Evolutionary conservation across 2,113 vertebrate species (phyloP).

Genomic region (Cynocephalus volans): DNA sequence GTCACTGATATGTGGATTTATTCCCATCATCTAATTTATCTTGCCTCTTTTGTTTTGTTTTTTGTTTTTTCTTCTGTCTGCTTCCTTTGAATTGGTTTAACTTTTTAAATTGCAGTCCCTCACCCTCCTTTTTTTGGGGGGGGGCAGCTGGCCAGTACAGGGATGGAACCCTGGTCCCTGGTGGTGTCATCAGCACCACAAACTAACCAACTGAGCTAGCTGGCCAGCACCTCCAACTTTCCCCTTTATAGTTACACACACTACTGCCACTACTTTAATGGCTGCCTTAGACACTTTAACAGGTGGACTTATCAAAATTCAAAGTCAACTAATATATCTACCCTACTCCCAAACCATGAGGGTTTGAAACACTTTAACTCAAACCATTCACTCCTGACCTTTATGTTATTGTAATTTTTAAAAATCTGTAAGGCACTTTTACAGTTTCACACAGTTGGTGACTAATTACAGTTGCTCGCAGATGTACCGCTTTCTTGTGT

Average conservation of each 20-base stretch:
- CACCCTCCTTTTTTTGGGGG: too few species aligned
- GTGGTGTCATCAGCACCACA: too few species aligned
- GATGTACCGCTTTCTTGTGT: fast-evolving
- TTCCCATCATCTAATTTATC: background rate
- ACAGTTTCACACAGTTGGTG: fast-evolving
- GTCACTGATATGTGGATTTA: background rate
- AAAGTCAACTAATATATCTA: background rate
- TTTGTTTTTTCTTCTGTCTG: background rate
- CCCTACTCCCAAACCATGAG: background rate
- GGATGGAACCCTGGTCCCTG: too few species aligned
- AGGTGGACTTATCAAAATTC: background rate
- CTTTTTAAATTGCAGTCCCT: background rate
- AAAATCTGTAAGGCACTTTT: background rate
- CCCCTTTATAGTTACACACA: background rate
- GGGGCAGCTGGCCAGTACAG: too few species aligned
- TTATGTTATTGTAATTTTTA: background rate
- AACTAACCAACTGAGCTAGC: too few species aligned
- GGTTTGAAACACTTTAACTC: background rate
- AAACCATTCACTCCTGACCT: background rate
- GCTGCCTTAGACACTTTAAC: background rate
- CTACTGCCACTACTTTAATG: too few species aligned
- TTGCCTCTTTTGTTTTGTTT: background rate
- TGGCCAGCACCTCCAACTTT: background rate
- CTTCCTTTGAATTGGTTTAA: background rate
- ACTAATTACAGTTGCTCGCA: background rate